Base-by-base conservation (phyloP, 2,888 invertebrate species). In the Morpho helenor region DNA sequence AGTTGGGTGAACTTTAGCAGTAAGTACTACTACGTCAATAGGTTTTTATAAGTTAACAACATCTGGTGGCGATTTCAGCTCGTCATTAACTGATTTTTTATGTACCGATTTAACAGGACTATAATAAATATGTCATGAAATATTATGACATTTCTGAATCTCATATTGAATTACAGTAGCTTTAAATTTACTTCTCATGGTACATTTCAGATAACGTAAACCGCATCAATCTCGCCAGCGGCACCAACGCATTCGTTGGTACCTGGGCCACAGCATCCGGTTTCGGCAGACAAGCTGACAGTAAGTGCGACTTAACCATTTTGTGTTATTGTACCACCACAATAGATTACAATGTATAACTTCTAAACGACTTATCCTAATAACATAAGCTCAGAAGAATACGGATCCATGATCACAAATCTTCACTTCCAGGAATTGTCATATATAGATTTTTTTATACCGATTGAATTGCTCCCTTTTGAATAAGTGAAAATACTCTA, bases 211-310 rank as follows among this genome's bases (percentile, higher is more conserved):
- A 63, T 7, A 56, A 43, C 23, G 70, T 76, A 59, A 57, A 62
- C 52, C 63, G 57, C 31, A 66, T 74, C 49, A 46, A 40, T 7
- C 55, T 72, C 23, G 68, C 74, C 3, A 55, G 63, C 10, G 66
- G 68, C 22, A 62, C 53, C 16, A 61, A 50, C 53, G 60, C 46
- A 54, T 74, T 67, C 59, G 68, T 62, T 1, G 72, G 70, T 7
- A 52, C 47, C 22, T 63, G 66, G 57, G 69, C 70, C 3, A 49
- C 47, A 0, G 72, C 72, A 7, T 67, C 71, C 10, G 75, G 75
- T 23, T 75, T 70, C 52, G 70, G 70, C 43, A 61, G 63, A 40
- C 68, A 66, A 16, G 62, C 62, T 10, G 68, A 68, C 57, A 51
- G 68, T 68, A 39, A 63, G 66, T 63, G n/a, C 39, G 7, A 23